Conservation (phyloP, 2,888 invertebrate genomes). For the Troglohyphantes excavatus region DNA sequence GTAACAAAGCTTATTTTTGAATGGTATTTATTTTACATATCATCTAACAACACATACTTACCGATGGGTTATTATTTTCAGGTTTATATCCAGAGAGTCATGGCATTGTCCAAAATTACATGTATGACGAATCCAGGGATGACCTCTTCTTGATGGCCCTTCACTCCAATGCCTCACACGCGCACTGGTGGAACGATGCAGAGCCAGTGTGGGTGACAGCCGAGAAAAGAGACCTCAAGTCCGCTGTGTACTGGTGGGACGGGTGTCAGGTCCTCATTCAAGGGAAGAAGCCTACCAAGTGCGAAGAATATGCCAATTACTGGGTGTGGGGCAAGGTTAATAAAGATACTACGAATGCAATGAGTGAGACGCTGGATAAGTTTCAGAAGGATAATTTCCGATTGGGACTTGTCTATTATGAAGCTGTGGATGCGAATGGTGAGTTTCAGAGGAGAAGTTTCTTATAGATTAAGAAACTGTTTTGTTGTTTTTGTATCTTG, state of each 20-base stretch:
- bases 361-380: conserved; percentile 75
- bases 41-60: no score
- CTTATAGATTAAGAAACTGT: no score
- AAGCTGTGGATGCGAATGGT: conserved; percentile 79
- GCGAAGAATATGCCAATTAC: conserved; percentile 75
- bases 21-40: no score
- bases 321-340: conserved; percentile 77
- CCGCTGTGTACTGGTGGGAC: conserved; percentile 80
- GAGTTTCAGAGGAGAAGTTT: conserved; percentile 27
- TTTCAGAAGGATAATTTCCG: conserved; percentile 76
- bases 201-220: conserved; percentile 80
- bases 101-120: conserved; percentile 83
- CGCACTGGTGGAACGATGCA: conserved; percentile 80
- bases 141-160: conserved; percentile 80
- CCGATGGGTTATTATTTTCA: conserved; percentile 25
- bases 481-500: no score
- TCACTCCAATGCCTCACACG: conserved; percentile 79
- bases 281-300: conserved; percentile 67
- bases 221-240: conserved; percentile 79
- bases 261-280: conserved; percentile 80
- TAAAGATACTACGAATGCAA: conserved; percentile 62
- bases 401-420: conserved; percentile 78
- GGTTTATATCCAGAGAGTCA: conserved; percentile 82
- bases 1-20: no score
- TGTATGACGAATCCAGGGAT: conserved; percentile 81